A percentile compares a stretch with the other conserved stretches of the same genome.
Evolutionary conservation across 2,797 vertebrate species (phyloP).

Genomic region (Notamacropus eugenii): DNA sequence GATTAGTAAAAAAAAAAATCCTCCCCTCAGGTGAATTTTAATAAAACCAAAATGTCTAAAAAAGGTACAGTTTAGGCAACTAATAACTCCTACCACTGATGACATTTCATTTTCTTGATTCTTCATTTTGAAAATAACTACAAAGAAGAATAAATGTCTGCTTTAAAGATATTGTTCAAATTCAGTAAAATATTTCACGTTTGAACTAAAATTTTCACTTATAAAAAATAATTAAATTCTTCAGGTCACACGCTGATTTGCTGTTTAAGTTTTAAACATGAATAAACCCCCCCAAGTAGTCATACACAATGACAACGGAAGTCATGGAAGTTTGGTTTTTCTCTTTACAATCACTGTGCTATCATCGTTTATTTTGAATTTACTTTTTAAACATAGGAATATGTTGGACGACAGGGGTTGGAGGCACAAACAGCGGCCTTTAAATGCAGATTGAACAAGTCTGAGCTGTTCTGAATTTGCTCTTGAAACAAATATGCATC

Average conservation of each 20-base stretch:
- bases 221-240: background rate
- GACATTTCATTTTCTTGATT: background rate
- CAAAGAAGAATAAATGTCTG: background rate
- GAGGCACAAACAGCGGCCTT: background rate
- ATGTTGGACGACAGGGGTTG: background rate
- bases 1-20: background rate
- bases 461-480: background rate
- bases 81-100: background rate
- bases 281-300: background rate
- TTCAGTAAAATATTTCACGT: background rate
- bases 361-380: background rate
- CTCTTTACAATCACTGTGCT: background rate
- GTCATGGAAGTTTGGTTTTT: background rate
- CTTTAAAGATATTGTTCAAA: background rate
- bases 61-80: background rate
- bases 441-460: background rate
- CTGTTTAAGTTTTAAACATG: background rate
- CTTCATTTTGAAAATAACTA: background rate
- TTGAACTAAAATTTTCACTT: background rate
- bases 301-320: background rate
- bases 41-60: background rate
- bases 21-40: background rate
- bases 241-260: background rate
- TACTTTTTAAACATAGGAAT: background rate
- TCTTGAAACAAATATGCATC: background rate